Base-by-base conservation (phyloP, 2,113 vertebrate species). In the Pyrgilauda ruficollis region DNA sequence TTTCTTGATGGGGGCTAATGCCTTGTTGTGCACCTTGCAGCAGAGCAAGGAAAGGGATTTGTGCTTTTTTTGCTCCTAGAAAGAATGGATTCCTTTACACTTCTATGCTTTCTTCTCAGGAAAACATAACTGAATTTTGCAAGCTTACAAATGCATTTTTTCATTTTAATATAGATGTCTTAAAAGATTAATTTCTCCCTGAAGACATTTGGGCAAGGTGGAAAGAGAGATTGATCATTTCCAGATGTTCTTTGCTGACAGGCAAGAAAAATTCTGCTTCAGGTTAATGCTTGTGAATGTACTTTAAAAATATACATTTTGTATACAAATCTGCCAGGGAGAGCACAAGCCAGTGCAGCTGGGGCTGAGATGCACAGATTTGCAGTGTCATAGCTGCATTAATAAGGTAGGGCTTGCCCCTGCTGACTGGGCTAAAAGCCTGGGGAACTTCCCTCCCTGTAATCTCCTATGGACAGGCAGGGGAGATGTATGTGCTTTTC, bases 141-240 rank as follows among this genome's bases (percentile, higher is more conserved):
- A 84, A 86, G 44, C 56, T 87, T 75, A 49, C 49, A 62, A 68
- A 78, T 58, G 24, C n/a, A 21, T 78, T 67, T 92, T 93, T 92
- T 78, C 10, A 47, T 89, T 94, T 84, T 77, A 50, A 13, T 87
- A 44, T 44, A 78, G 66, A 81, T 96, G 77, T 87, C 89, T 82
- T 86, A 82, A 73, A 94, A 87, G 87, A 87, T 80, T 6, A 33
- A 87, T 96, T 96, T 91, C 26, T 93, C 84, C 93, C 78, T 43
- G 58, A 91, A 89, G 93, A 76, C 37, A 39, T 89, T 88, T 78
- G 55, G 50, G 33, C 67, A 94, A 89, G 39, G 58, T 76, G 21
- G 35, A 72, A 67, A 78, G 63, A 69, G 80, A 95, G 62, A 96
- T 11, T 41, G 75, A 90, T 95, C 50, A 62, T 88, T 93, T 83